phyloP scores from a whole-genome alignment of 2,113 vertebrate genomes.

The Xyliphius kryptos region DNA sequence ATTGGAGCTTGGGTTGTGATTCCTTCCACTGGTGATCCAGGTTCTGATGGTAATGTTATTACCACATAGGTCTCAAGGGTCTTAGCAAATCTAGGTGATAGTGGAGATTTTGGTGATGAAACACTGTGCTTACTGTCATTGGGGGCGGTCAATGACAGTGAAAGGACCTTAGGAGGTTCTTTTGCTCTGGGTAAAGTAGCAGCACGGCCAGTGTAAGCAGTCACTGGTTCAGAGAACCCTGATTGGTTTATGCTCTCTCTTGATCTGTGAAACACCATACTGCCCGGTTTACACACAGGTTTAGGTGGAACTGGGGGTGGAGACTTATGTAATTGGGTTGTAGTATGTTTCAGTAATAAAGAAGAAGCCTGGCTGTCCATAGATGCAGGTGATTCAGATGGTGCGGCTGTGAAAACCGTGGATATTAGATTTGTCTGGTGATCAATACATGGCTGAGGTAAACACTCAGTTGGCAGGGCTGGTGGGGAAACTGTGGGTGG shows the following conservation, averaged over 20 bases:
- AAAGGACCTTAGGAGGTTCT: constrained; percentile 75
- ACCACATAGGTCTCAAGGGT: constrained; percentile 92
- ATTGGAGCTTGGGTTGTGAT: constrained; percentile 68
- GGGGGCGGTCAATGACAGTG: constrained; percentile 77
- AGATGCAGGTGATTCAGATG: constrained; percentile 38
- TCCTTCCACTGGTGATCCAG: constrained; percentile 83
- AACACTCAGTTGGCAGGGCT: constrained; percentile 61
- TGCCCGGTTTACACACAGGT: constrained; percentile 81
- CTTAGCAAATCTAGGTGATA: constrained; percentile 83
- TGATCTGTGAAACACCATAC: constrained; percentile 83
- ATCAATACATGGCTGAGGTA: constrained; percentile 66
- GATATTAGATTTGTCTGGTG: constrained; percentile 55
- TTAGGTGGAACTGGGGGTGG: constrained; percentile 94
- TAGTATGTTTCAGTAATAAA: constrained; percentile 45
- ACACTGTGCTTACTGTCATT: constrained; percentile 71
- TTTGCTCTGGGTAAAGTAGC: constrained; percentile 71
- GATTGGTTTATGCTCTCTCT: constrained; percentile 78
- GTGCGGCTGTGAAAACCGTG: constrained; percentile 25
- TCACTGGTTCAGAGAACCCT: constrained; percentile 65
- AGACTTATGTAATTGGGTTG: constrained; percentile 58
- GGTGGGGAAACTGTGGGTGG: constrained; percentile 60
- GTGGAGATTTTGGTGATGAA: constrained; percentile 84
- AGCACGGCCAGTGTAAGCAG: constrained; percentile 59
- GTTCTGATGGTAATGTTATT: constrained; percentile 93
- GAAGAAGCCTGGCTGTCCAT: constrained; percentile 26